These are phyloP conservation scores for Drosophila asahinai DNA, from an alignment of 1,140 invertebrate species.

Conservation along the genomic window DNA sequence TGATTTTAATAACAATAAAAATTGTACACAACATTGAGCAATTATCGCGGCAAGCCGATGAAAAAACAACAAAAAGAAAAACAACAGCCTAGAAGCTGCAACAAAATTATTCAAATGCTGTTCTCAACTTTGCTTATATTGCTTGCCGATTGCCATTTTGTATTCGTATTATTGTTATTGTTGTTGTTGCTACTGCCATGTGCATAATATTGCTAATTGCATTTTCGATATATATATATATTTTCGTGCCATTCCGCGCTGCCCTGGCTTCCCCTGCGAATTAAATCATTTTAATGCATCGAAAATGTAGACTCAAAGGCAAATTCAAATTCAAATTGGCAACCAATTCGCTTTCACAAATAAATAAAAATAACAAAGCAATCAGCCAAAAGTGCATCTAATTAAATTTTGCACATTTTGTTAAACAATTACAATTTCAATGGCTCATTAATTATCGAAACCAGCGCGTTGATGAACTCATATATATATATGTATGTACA, in stretches of 20 bases:
- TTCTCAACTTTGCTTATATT: constrained; percentile 54
- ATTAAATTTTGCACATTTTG: constrained; percentile 56
- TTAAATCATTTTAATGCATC: constrained; percentile 70
- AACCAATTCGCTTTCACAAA: constrained; percentile 34
- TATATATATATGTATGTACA: neutral
- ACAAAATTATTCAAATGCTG: constrained; percentile 53
- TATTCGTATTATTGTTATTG: constrained; percentile 37
- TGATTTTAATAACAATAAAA: constrained; percentile 83
- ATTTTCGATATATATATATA: constrained; percentile 54
- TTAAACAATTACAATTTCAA: constrained; percentile 48
- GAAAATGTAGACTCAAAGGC: constrained; percentile 49
- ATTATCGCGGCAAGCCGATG: constrained; percentile 55
- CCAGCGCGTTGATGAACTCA: constrained; percentile 10
- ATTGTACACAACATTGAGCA: constrained; percentile 68
- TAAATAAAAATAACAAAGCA: constrained; percentile 51
- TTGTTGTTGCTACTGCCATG: constrained; percentile 19
- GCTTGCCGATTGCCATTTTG: constrained; percentile 62
- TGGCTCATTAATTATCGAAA: constrained; percentile 46
- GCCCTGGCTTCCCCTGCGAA: constrained; percentile 26
- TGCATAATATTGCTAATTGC: constrained; percentile 66
- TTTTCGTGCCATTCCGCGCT: constrained; percentile 31
- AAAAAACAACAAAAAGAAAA: neutral
- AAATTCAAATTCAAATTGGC: constrained; percentile 51
- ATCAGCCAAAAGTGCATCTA: constrained; percentile 57
- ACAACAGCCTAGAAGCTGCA: constrained; percentile 6